Conservation (phyloP, 2,797 vertebrate genomes). For the Trachops cirrhosus region DNA sequence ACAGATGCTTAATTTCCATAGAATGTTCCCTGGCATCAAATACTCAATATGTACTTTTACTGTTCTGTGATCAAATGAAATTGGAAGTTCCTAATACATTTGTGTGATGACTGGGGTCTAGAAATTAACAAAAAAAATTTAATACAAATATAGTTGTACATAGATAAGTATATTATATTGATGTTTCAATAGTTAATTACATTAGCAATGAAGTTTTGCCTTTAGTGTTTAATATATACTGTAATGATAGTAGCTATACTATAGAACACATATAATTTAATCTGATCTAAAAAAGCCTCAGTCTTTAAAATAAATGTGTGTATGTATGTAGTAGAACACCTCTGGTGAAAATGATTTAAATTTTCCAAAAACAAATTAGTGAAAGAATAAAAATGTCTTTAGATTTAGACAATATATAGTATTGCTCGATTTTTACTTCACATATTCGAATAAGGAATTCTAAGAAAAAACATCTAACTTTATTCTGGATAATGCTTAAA, state of each 20-base stretch:
- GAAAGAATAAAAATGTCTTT: background rate
- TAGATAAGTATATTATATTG: background rate
- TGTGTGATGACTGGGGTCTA: background rate
- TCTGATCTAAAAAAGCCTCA: background rate
- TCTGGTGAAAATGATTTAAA: background rate
- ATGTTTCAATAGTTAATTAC: background rate
- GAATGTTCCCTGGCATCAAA: background rate
- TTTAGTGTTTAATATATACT: background rate
- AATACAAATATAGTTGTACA: background rate
- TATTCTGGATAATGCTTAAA: background rate
- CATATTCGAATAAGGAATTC: background rate
- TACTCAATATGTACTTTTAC: background rate
- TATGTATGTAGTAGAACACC: background rate
- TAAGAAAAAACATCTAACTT: conserved; percentile 1
- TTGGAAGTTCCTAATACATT: background rate
- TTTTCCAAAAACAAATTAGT: background rate
- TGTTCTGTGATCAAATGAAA: background rate
- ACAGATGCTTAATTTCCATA: conserved; percentile 2
- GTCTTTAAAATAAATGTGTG: conserved; percentile 12
- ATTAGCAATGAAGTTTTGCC: background rate
- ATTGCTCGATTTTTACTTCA: background rate
- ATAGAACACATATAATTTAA: background rate
- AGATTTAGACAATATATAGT: background rate
- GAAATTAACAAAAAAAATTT: background rate
- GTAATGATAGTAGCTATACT: background rate